A percentile compares a stretch with the other conserved stretches of the same genome.
Evolutionary conservation across 2,888 invertebrate species (phyloP).

Genomic region (Pseudoips prasinana): DNA sequence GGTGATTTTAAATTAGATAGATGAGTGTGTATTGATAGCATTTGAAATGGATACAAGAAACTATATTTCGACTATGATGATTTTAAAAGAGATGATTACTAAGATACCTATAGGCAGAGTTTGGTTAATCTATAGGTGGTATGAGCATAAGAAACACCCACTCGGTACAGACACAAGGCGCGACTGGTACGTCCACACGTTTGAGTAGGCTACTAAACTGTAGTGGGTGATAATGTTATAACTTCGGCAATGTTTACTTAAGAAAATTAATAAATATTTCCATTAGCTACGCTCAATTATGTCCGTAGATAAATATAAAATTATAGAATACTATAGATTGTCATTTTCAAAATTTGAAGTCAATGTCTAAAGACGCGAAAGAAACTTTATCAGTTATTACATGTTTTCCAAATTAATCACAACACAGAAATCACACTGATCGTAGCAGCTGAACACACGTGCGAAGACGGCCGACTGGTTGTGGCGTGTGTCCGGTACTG

Average conservation of each 20-base stretch:
- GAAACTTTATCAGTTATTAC: too few species aligned
- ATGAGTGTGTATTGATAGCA: slow-evolving; percentile 33
- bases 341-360: too few species aligned
- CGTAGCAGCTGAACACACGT: slow-evolving; percentile 22
- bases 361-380: too few species aligned
- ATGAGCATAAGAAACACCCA: slow-evolving; percentile 46
- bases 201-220: slow-evolving; percentile 51
- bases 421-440: slow-evolving; percentile 24
- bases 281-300: slow-evolving; percentile 28
- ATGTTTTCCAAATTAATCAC: slow-evolving; percentile 14
- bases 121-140: slow-evolving; percentile 34
- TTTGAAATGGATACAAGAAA: slow-evolving; percentile 28
- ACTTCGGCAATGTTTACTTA: slow-evolving; percentile 40
- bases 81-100: slow-evolving; percentile 5
- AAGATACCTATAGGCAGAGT: slow-evolving; percentile 37
- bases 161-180: slow-evolving; percentile 41
- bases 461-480: slow-evolving; percentile 49
- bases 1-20: slow-evolving; percentile 25
- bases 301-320: slow-evolving; percentile 4
- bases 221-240: slow-evolving; percentile 50
- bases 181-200: slow-evolving; percentile 45
- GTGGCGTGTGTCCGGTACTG: slow-evolving; percentile 70
- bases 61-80: slow-evolving; percentile 18
- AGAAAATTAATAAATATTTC: slow-evolving; percentile 17
- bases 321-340: slow-evolving; percentile 1